Percentiles rank a stretch among this genome's conserved stretches.
These are phyloP conservation scores for Apis laboriosa DNA, from an alignment of 1,140 invertebrate species.

Conservation along the genomic window DNA sequence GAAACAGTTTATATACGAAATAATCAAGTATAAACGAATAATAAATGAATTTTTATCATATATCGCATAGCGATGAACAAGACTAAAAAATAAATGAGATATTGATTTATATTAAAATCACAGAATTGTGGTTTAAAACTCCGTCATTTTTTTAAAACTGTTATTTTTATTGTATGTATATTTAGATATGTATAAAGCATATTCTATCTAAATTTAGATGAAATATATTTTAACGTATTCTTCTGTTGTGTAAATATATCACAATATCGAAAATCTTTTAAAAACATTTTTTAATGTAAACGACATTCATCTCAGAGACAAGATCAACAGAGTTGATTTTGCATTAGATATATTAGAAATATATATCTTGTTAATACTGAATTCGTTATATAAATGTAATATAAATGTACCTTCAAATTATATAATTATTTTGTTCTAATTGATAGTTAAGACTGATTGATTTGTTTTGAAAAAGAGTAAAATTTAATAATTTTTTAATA, in stretches of 20 bases:
- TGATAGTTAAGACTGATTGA: conserved; percentile 73
- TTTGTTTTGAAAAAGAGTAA: conserved; percentile 67
- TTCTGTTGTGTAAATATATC: conserved; percentile 44
- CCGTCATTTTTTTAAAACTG: conserved; percentile 1
- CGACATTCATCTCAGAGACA: background rate
- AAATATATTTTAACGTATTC: conserved; percentile 50
- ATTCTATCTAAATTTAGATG: conserved; percentile 24
- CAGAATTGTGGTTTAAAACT: conserved; percentile 16
- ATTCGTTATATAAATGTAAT: conserved; percentile 23
- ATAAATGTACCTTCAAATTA: conserved; percentile 15
- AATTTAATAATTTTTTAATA: conserved; percentile 31
- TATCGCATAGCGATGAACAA: conserved; percentile 16
- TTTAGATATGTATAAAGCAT: conserved; percentile 10
- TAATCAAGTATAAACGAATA: background rate
- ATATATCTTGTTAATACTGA: conserved; percentile 35
- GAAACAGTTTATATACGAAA: conserved; percentile 7
- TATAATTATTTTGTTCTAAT: conserved; percentile 36
- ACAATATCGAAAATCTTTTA: conserved; percentile 10
- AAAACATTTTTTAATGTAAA: background rate
- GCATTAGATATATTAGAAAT: background rate
- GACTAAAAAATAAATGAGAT: conserved; percentile 7
- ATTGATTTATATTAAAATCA: background rate
- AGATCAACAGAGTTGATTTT: background rate
- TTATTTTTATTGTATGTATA: conserved; percentile 16
- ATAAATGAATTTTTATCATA: conserved; percentile 14